These are phyloP conservation scores for Huso huso DNA, from an alignment of 2,797 vertebrate species.

Conservation along the genomic window DNA sequence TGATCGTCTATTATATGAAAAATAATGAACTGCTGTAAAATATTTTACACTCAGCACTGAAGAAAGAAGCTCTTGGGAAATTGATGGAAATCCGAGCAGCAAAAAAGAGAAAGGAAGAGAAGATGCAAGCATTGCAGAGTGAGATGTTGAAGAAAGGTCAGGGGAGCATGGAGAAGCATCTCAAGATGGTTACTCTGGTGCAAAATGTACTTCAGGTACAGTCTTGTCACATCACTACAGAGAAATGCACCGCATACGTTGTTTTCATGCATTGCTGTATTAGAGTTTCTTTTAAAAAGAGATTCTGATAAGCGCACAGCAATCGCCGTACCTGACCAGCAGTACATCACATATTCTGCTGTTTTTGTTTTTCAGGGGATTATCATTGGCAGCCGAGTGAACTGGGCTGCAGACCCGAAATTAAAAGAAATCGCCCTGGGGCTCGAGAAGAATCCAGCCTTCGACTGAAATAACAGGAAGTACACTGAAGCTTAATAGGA, in stretches of 20 bases:
- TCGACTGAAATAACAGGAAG: conserved; percentile 23
- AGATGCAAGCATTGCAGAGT: conserved; percentile 46
- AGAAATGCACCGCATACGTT: no score
- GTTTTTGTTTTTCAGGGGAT: conserved; percentile 46
- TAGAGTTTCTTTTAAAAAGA: no score
- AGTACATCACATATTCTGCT: not conserved
- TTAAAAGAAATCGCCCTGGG: conserved; percentile 54
- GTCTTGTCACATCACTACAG: not conserved
- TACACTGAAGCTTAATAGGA: no score
- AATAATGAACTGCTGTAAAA: not conserved
- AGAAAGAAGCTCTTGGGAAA: conserved; percentile 53
- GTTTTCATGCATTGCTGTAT: no score
- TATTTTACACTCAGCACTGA: conserved; percentile 43
- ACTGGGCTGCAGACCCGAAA: conserved; percentile 62
- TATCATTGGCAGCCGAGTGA: conserved; percentile 57
- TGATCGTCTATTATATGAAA: not conserved
- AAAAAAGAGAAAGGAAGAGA: conserved; percentile 43
- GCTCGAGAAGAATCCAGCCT: conserved; percentile 50
- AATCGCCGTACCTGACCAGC: no score
- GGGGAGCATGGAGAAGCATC: conserved; percentile 55
- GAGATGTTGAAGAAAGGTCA: conserved; percentile 49
- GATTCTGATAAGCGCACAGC: no score
- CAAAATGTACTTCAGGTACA: conserved; percentile 63
- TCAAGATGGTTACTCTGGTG: conserved; percentile 50
- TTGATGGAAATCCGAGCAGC: conserved; percentile 56